Evolutionary conservation across 2,113 vertebrate species (phyloP).

Genomic region (Rhagologus leucostigma): DNA sequence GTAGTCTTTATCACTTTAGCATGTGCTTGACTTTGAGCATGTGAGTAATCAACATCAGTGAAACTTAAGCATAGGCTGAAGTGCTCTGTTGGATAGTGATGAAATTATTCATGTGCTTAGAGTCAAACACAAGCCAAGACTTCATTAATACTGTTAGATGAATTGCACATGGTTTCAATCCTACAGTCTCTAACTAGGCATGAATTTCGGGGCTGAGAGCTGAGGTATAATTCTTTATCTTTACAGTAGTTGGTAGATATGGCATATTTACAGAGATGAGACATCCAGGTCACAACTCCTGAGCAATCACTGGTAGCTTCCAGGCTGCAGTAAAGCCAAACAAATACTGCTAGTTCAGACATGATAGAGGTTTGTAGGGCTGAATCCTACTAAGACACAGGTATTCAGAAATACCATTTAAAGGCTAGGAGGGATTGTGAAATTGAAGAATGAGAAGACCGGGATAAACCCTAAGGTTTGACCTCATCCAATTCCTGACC

Average conservation of each 20-base stretch:
- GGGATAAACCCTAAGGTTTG: neutral
- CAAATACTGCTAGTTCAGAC: neutral
- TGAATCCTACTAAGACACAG: neutral
- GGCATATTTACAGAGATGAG: neutral
- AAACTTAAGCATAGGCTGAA: constrained; percentile 51
- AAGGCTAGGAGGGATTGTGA: neutral
- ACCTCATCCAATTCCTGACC: neutral
- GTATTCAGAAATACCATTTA: neutral
- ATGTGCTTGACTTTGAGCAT: constrained; percentile 54
- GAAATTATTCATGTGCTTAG: constrained; percentile 47
- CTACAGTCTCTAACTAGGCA: neutral
- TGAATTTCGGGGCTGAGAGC: neutral
- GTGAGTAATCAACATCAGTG: constrained; percentile 49
- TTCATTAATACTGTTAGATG: neutral
- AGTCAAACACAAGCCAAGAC: constrained; percentile 27
- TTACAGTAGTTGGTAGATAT: neutral
- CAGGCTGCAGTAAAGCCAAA: neutral
- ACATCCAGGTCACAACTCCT: neutral
- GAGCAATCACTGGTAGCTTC: neutral
- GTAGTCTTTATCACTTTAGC: constrained; percentile 37
- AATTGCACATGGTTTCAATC: neutral
- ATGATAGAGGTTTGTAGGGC: neutral
- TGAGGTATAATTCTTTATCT: neutral
- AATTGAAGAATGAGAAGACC: neutral
- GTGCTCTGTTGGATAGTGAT: constrained; percentile 24